phyloP scores from a whole-genome alignment of 2,113 vertebrate genomes.

The Oenanthe oenanthe region DNA sequence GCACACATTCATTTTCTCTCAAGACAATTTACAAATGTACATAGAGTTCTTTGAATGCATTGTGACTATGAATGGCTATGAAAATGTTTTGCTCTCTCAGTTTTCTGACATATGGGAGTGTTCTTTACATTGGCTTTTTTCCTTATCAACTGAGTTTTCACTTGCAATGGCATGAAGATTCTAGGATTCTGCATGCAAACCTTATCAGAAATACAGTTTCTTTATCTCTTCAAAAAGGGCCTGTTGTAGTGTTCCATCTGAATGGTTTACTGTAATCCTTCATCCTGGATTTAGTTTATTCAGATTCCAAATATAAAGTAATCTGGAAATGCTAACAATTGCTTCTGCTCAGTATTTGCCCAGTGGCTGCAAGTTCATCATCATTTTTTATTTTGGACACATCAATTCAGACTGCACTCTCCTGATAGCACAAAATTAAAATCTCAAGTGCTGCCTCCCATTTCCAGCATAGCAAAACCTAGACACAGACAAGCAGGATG shows the following conservation, averaged over 20 bases:
- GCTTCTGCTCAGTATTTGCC: background rate
- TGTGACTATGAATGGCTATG: background rate
- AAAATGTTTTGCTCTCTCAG: background rate
- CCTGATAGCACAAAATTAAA: conserved; percentile 8
- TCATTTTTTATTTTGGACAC: background rate
- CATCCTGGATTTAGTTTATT: conserved; percentile 16
- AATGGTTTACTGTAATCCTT: conserved; percentile 3
- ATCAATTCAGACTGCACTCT: background rate
- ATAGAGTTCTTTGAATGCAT: background rate
- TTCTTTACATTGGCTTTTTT: background rate
- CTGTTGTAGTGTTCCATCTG: background rate
- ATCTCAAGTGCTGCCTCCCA: background rate
- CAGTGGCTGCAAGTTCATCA: background rate
- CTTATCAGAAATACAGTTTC: conserved; percentile 1
- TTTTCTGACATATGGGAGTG: background rate
- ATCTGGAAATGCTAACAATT: background rate
- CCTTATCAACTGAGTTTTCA: background rate
- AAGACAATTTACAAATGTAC: conserved; percentile 7
- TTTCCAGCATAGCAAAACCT: background rate
- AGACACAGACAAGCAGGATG: background rate
- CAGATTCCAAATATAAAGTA: conserved; percentile 37
- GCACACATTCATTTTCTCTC: background rate
- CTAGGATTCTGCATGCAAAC: background rate
- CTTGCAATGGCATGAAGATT: background rate
- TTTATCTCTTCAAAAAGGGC: conserved; percentile 3